Evolutionary conservation across 1,140 invertebrate species (phyloP).

Genomic region (Stegodyphus mimosarum): DNA sequence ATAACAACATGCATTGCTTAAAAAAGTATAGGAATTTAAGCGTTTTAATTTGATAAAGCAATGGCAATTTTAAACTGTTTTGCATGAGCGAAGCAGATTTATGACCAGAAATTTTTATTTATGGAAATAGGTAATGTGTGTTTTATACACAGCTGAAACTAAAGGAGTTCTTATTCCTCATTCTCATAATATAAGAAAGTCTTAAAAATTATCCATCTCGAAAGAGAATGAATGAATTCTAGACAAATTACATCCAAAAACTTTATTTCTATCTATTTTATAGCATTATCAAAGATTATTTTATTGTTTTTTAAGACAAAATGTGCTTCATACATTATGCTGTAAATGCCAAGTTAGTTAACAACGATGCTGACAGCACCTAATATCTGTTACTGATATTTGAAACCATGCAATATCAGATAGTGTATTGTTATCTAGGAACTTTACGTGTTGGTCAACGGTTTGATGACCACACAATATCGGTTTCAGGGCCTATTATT

Average conservation of each 20-base stretch:
- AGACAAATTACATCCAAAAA: conserved; percentile 50
- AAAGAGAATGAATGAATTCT: not conserved
- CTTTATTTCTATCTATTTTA: conserved; percentile 60
- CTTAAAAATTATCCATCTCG: too few relatives aligned
- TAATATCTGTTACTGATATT: conserved; percentile 20
- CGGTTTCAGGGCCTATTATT: conserved; percentile 16
- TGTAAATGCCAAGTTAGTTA: conserved; percentile 58
- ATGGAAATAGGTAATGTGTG: too few relatives aligned
- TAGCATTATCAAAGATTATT: conserved; percentile 59
- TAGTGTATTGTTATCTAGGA: conserved; percentile 52
- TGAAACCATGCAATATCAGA: conserved; percentile 27
- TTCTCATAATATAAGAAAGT: too few relatives aligned
- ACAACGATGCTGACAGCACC: conserved; percentile 53
- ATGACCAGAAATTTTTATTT: too few relatives aligned
- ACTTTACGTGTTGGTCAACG: conserved; percentile 48
- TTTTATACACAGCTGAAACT: too few relatives aligned
- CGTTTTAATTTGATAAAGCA: too few relatives aligned
- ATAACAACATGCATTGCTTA: too few relatives aligned
- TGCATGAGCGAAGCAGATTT: too few relatives aligned
- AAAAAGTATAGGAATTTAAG: too few relatives aligned
- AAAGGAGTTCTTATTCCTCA: too few relatives aligned
- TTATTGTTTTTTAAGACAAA: conserved; percentile 43
- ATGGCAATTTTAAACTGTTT: too few relatives aligned
- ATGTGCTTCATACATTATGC: conserved; percentile 47
- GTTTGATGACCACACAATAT: conserved; percentile 21